Conservation (phyloP, 2,797 vertebrate species). For the Heliangelus exortis region DNA sequence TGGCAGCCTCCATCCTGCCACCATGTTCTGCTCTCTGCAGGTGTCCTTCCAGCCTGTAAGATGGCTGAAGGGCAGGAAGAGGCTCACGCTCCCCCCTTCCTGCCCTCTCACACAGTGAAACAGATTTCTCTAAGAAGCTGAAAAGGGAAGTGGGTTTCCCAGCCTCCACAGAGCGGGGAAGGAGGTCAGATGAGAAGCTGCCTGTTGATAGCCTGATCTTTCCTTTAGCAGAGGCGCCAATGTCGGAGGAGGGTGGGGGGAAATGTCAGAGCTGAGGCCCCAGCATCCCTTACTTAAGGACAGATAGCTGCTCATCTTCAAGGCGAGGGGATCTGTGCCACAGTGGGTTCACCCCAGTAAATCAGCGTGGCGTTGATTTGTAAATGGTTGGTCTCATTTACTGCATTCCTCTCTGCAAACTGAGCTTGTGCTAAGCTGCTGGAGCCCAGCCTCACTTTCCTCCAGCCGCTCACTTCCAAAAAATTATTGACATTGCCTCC, state of each 20-base stretch:
- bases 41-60: not conserved
- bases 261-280: not conserved
- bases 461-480: not conserved
- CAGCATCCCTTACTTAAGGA: not conserved
- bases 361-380: not conserved
- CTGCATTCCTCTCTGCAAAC: conserved; percentile 36
- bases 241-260: rapidly evolving
- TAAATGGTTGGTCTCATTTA: conserved; percentile 38
- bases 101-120: not conserved
- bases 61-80: not conserved
- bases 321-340: not conserved
- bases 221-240: not conserved
- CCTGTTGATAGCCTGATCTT: not conserved
- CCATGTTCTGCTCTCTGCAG: not conserved
- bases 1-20: not conserved
- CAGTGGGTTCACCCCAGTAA: not conserved
- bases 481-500: conserved; percentile 44
- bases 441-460: not conserved
- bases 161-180: not conserved
- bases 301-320: not conserved
- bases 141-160: not conserved
- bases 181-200: not conserved
- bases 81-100: not conserved
- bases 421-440: conserved; percentile 46
- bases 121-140: not conserved